Base-by-base conservation (phyloP, 2,888 invertebrate genomes). In the Clitarchus hookeri region DNA sequence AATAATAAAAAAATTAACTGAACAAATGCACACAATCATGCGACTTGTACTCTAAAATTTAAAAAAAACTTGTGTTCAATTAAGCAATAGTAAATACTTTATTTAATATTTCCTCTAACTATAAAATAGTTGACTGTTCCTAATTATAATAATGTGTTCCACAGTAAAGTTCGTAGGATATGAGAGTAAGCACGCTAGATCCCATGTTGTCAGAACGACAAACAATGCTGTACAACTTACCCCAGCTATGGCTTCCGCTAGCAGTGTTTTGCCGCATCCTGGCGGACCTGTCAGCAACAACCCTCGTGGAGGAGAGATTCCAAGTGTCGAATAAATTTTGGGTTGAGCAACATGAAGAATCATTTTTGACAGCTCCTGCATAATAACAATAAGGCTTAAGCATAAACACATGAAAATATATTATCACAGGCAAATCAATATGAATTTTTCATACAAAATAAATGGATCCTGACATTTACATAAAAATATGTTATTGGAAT, bases 211-310 rank as follows among this genome's bases (percentile, higher is more conserved):
- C 77, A 65, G 77, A 77, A 25, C 8, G 0, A 77, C 77, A 77
- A 77, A 6, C 77, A 83, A 83, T 44, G 23, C n/a, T 36, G 48
- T 44, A 77, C n/a, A 65, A 91, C 92, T 92, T 92, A 95, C 95
- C 85, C 97, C 97, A 44, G 97, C 96, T 89, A 97, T 96, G 3
- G 97, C 96, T 90, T 96, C 93, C 0, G 97, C 97, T 87, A 97
- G 90, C 86, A 97, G 92, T 6, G 96, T 96, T 92, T 97, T 97
- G 0, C 99, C 99, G 91, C 98, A 98, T 0, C 99, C 99, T 0
- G 99, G 98, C 0, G 99, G 99, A 0, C 99, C 99, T 91, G 99
- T 98, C 84, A 99, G 92, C 84, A 99, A 92, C 89, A 99, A 96
- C 44, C 98, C 99, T 90, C 97, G 93, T 0, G 98, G 97, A 78